Evolutionary conservation across 2,113 vertebrate genomes (phyloP).

Genomic region (Myiozetetes cayanensis): DNA sequence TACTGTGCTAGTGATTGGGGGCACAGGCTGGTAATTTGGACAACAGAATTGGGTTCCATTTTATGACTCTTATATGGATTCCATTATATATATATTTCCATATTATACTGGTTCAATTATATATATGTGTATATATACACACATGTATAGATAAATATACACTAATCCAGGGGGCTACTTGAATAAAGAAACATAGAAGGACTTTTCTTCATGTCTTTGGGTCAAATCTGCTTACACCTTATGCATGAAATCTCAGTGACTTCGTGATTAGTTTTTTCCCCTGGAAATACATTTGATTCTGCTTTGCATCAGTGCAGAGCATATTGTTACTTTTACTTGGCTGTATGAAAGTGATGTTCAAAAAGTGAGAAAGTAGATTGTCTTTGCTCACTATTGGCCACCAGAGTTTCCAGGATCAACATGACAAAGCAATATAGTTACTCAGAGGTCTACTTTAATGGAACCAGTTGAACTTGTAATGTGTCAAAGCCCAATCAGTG

Average conservation of each 20-base stretch:
- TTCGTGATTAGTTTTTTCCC: background rate
- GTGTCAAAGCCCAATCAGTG: background rate
- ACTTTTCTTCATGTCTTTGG: background rate
- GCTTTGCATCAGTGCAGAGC: background rate
- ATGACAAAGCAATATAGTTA: background rate
- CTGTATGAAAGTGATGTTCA: background rate
- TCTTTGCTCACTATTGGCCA: background rate
- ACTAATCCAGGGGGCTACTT: background rate
- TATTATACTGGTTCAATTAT: background rate
- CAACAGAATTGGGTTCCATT: background rate
- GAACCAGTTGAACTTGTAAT: background rate
- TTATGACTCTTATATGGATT: background rate
- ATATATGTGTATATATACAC: too few relatives aligned
- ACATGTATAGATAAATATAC: background rate
- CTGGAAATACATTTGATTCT: background rate
- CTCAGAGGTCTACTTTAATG: background rate
- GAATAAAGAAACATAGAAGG: background rate
- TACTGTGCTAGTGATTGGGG: background rate
- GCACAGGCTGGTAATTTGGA: background rate
- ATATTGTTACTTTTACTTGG: background rate
- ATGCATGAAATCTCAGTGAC: background rate
- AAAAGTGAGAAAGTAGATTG: background rate
- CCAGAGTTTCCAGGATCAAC: background rate
- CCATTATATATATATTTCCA: background rate
- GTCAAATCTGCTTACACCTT: background rate